Percentiles rank a stretch among this genome's conserved stretches.
phyloP scores from a whole-genome alignment of 2,888 invertebrate species.

The Theretra japonica region DNA sequence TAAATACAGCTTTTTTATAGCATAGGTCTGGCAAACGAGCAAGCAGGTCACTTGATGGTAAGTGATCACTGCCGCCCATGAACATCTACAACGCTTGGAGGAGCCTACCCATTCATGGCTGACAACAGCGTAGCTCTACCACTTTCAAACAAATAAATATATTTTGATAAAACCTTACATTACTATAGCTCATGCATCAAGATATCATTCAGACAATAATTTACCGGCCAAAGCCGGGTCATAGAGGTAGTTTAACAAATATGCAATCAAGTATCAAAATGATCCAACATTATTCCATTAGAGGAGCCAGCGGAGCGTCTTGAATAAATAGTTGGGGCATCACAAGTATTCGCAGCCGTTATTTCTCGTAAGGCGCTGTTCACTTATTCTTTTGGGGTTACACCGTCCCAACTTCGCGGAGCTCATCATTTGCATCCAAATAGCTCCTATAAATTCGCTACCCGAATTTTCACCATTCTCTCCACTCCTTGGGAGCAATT shows the following conservation, averaged over 20 bases:
- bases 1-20: no score
- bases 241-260: not conserved
- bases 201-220: no score
- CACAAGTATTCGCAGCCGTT: slow-evolving; percentile 66
- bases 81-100: no score
- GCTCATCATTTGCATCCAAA: slow-evolving; percentile 84
- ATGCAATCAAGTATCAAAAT: slow-evolving; percentile 5
- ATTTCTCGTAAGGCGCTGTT: slow-evolving; percentile 77
- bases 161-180: no score
- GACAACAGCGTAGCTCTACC: no score
- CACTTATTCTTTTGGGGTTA: slow-evolving; percentile 81
- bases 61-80: no score
- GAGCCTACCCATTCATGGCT: no score
- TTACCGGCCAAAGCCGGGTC: no score
- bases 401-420: slow-evolving; percentile 70
- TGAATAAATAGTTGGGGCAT: slow-evolving; percentile 72
- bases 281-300: slow-evolving; percentile 54
- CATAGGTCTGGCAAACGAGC: no score
- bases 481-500: slow-evolving; percentile 81
- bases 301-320: slow-evolving; percentile 53
- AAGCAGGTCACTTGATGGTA: no score
- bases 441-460: slow-evolving; percentile 83
- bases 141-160: no score
- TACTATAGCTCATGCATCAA: no score
- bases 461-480: slow-evolving; percentile 82